These are phyloP conservation scores for Dynastes grantii DNA, from an alignment of 2,888 invertebrate species.

Conservation along the genomic window DNA sequence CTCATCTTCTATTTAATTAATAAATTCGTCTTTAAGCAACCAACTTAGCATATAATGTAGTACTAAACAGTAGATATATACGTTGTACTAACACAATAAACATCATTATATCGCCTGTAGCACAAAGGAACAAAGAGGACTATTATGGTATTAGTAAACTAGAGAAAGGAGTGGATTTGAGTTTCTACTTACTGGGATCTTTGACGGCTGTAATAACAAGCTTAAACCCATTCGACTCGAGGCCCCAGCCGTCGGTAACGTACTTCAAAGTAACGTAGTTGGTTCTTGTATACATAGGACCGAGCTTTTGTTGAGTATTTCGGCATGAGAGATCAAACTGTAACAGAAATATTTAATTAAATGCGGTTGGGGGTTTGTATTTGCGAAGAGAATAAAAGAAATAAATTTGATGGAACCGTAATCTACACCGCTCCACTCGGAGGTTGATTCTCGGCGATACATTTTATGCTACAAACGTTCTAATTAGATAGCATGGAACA, in stretches of 20 bases:
- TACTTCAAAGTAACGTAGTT: conserved; percentile 96
- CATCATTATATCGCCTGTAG: conserved; percentile 17
- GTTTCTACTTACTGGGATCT: conserved; percentile 87
- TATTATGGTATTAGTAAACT: conserved; percentile 36
- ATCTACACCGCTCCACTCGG: neutral
- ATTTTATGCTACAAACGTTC: too few relatives aligned
- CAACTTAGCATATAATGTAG: neutral
- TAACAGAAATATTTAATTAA: conserved; percentile 64
- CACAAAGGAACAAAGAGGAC: conserved; percentile 34
- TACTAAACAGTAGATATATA: conserved; percentile 11
- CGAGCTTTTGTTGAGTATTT: conserved; percentile 91
- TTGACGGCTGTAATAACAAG: conserved; percentile 95
- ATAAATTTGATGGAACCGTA: conserved; percentile 20
- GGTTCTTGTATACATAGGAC: conserved; percentile 91
- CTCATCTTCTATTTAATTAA: too few relatives aligned
- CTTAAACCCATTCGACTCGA: conserved; percentile 92
- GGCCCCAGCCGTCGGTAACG: conserved; percentile 94
- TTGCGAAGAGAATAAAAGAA: conserved; percentile 12
- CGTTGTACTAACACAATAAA: conserved; percentile 18
- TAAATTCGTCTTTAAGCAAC: too few relatives aligned
- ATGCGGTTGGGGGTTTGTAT: conserved; percentile 8
- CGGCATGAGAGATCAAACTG: conserved; percentile 94
- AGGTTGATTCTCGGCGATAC: too few relatives aligned
- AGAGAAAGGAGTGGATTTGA: conserved; percentile 30
- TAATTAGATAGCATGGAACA: too few relatives aligned